A percentile compares a stretch with the other conserved stretches of the same genome.
Conservation (phyloP, 2,797 vertebrate species). For the Meriones psammophilus region DNA sequence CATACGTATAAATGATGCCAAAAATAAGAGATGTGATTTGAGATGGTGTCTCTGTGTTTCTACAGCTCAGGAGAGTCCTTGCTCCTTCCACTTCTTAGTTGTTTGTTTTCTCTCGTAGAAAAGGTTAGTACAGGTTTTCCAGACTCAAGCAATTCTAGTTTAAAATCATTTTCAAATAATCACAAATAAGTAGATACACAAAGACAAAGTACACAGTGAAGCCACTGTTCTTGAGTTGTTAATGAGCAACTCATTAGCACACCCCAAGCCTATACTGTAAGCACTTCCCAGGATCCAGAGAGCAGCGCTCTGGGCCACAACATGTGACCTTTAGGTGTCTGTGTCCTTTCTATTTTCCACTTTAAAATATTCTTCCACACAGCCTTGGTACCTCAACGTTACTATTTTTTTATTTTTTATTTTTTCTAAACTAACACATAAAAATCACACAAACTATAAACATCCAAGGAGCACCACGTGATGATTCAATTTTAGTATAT, state of each 20-base stretch:
- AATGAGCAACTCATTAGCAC: background rate
- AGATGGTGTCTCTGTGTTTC: background rate
- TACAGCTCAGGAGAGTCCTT: background rate
- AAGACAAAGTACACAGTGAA: slow-evolving; percentile 30
- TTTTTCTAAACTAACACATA: background rate
- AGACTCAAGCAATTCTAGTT: background rate
- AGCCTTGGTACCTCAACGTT: background rate
- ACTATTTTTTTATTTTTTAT: background rate
- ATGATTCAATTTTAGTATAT: too few species aligned
- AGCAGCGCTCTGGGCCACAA: background rate
- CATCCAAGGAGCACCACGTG: background rate
- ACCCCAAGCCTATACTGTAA: background rate
- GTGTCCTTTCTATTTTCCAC: background rate
- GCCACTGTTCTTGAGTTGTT: background rate
- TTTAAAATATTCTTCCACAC: background rate
- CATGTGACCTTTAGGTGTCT: background rate
- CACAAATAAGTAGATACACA: slow-evolving; percentile 24
- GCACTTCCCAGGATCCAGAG: background rate
- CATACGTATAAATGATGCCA: background rate
- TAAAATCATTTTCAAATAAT: slow-evolving; percentile 15
- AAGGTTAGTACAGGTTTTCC: slow-evolving; percentile 33
- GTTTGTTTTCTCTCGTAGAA: slow-evolving; percentile 9
- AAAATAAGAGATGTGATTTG: background rate
- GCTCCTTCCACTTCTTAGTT: background rate
- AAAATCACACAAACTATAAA: background rate